A percentile compares a stretch with the other conserved stretches of the same genome.
Conservation (phyloP, 2,888 invertebrate species). For the Andrena flavipes region DNA sequence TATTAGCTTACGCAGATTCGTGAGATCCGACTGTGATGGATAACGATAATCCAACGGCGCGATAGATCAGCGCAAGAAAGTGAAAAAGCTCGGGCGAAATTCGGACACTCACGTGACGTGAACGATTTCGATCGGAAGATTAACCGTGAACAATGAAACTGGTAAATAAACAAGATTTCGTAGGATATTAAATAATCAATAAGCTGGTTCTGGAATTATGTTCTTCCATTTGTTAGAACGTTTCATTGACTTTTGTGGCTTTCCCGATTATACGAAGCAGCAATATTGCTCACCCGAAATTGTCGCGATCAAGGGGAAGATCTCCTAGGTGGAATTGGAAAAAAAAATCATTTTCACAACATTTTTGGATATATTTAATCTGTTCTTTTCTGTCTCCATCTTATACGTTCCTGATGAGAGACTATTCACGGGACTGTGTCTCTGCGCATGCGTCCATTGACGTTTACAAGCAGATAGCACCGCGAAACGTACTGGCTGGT, state of each 20-base stretch:
- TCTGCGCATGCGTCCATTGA: conserved; percentile 66
- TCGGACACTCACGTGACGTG: not conserved
- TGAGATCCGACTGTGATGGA: conserved; percentile 11
- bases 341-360: conserved; percentile 38
- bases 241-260: not conserved
- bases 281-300: not conserved
- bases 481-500: conserved; percentile 38
- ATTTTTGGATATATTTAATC: conserved; percentile 48
- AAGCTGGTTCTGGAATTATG: conserved; percentile 22
- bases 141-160: not conserved
- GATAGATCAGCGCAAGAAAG: conserved; percentile 33
- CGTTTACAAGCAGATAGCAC: conserved; percentile 56
- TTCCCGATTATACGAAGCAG: not conserved
- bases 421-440: conserved; percentile 50
- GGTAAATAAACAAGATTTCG: conserved; percentile 5
- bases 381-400: conserved; percentile 32
- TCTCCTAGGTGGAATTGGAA: not conserved
- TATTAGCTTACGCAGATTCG: conserved; percentile 9
- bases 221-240: conserved; percentile 18
- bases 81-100: conserved; percentile 12
- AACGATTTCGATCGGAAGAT: not conserved
- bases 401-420: conserved; percentile 52
- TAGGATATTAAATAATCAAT: conserved; percentile 48
- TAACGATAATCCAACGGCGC: conserved; percentile 32
- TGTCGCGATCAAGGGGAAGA: not conserved